These are phyloP conservation scores for Chaenocephalus aceratus DNA, from an alignment of 2,113 vertebrate genomes.

Conservation along the genomic window DNA sequence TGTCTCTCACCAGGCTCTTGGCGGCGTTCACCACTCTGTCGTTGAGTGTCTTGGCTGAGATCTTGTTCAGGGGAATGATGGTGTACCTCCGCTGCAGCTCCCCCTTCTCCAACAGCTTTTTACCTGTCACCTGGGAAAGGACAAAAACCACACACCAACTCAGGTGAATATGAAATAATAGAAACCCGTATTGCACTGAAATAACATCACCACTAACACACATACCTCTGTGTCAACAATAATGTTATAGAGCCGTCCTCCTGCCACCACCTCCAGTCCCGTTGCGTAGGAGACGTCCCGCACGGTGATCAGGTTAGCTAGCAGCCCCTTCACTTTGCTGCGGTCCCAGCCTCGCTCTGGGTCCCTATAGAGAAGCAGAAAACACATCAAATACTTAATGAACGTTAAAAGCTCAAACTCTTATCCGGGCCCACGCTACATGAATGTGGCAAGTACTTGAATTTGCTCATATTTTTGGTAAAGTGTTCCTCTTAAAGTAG, in stretches of 20 bases:
- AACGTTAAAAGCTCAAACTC: background rate
- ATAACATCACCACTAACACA: background rate
- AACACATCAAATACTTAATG: background rate
- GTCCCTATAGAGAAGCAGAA: conserved; percentile 79
- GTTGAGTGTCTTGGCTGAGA: conserved; percentile 87
- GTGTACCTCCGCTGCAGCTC: conserved; percentile 91
- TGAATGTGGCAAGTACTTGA: too few relatives aligned
- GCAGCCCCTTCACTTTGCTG: conserved; percentile 89
- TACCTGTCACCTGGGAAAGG: conserved; percentile 89
- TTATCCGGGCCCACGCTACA: background rate
- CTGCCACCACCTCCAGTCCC: conserved; percentile 92
- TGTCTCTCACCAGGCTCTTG: conserved; percentile 87
- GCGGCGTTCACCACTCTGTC: conserved; percentile 83
- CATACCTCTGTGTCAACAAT: conserved; percentile 95
- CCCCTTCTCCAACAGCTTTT: conserved; percentile 93
- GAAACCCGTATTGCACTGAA: background rate
- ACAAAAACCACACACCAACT: conserved; percentile 8
- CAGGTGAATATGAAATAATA: background rate
- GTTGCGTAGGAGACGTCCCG: conserved; percentile 88
- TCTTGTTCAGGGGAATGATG: conserved; percentile 96
- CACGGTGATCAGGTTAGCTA: conserved; percentile 90
- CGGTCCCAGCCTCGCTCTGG: conserved; percentile 91
- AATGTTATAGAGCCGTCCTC: conserved; percentile 93
- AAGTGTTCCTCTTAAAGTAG: too few relatives aligned
- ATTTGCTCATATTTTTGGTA: too few relatives aligned